These are phyloP conservation scores for Rhyacophila brunnea DNA, from an alignment of 1,140 invertebrate genomes.

Conservation along the genomic window DNA sequence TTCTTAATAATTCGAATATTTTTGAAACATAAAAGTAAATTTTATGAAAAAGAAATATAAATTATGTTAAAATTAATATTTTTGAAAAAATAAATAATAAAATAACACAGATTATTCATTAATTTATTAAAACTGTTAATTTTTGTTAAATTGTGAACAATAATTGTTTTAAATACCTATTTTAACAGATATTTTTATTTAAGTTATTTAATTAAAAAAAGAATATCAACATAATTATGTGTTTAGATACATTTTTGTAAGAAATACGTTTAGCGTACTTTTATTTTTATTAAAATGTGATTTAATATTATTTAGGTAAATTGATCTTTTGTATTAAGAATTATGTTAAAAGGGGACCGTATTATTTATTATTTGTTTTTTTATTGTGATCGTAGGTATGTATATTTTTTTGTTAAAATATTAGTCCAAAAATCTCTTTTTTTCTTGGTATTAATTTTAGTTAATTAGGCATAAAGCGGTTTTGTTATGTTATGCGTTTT, in stretches of 20 bases:
- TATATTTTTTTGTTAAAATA: constrained; percentile 2
- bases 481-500: constrained; percentile 18
- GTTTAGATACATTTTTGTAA: neutral
- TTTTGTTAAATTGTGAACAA: neutral
- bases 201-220: neutral
- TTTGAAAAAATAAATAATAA: too few species aligned
- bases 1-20: too few species aligned
- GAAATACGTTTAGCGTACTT: too few species aligned
- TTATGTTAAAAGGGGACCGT: too few species aligned
- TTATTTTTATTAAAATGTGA: neutral
- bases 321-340: neutral
- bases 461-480: constrained; percentile 19
- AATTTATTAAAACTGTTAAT: neutral
- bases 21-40: too few species aligned
- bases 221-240: neutral
- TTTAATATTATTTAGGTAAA: neutral
- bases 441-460: neutral
- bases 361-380: too few species aligned
- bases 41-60: too few species aligned
- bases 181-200: neutral
- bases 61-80: too few species aligned
- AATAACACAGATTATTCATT: neutral
- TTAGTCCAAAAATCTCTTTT: neutral
- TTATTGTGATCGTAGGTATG: too few species aligned
- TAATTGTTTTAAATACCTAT: neutral